Base-by-base conservation (phyloP, 2,797 vertebrate genomes). In the Neosilurus mollespiculum region DNA sequence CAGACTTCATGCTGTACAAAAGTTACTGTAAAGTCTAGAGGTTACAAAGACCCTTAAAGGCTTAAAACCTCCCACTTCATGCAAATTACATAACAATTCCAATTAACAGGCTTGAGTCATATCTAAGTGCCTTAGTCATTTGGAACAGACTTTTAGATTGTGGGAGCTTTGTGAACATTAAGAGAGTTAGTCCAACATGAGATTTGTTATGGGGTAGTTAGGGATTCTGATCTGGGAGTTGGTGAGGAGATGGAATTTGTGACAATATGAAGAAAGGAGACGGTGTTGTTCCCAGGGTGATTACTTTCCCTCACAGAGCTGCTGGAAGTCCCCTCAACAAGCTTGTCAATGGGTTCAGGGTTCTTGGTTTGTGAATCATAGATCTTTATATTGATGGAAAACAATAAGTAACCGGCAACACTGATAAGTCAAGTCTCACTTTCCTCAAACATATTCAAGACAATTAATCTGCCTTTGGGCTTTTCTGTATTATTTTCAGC, bases 331-430 rank as follows among this genome's bases (percentile, higher is more conserved):
- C 16, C 34, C 34, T 30, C 51, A 54, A 67, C 18, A 67, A 69
- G 64, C 78, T 54, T 69, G 51, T 80, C 65, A 67, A 10, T 54
- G 26, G 78, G 26, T 56, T 80, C 37, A 78, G 18, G 7, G 26
- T 34, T 80, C 51, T 5, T 69, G 51, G 64, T 26, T 56, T 80
- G 78, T 56, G 78, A 64, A 80, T 80, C 51, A 37, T 9, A 58
- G 78, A 80, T 80, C 51, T 34, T 80, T 80, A 80, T 69, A 67
- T 69, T 80, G 78, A 69, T 80, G 26, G 18, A 34, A 80, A n/a
- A 24, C 66, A 69, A 80, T 53, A 69, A 69, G 78, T 51, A 69
- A 26, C 26, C 58, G 37, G 65, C 64, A 51, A 80, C 43, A 64
- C 37, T 26, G 61, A 53, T 18, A 79, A 61, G 77, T 79, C 53